Conservation (phyloP, 2,888 invertebrate genomes). For the Villa cingulata region DNA sequence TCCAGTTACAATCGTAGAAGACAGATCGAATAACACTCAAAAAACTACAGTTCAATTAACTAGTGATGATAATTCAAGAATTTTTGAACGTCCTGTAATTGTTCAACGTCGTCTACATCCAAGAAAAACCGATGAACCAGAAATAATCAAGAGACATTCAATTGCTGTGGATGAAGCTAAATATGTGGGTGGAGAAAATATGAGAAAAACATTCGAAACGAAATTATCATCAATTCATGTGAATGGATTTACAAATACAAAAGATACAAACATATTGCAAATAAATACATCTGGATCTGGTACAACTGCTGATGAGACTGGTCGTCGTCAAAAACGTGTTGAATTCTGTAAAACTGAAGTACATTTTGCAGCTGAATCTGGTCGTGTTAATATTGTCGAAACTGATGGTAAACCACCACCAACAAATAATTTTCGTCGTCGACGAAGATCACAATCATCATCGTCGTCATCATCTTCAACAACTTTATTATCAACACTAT, state of each 20-base stretch:
- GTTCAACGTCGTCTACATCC: constrained; percentile 16
- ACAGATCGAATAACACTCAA: constrained; percentile 22
- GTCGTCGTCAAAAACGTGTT: constrained; percentile 52
- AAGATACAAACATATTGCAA: constrained; percentile 10
- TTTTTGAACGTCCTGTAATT: constrained; percentile 6
- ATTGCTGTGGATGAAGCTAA: constrained; percentile 45
- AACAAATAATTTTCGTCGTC: constrained; percentile 61
- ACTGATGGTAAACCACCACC: constrained; percentile 80
- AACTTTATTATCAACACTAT: too few relatives aligned
- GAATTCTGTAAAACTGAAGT: constrained; percentile 82
- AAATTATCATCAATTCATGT: constrained; percentile 24
- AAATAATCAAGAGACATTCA: constrained; percentile 39
- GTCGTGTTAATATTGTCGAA: constrained; percentile 73
- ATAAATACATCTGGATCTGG: not conserved
- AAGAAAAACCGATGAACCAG: constrained; percentile 11
- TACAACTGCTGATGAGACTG: constrained; percentile 31
- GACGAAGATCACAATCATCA: constrained; percentile 42
- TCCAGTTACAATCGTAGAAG: constrained; percentile 10
- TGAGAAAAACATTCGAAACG: constrained; percentile 20
- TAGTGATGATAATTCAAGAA: constrained; percentile 1
- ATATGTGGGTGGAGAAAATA: constrained; percentile 34
- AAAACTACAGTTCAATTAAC: constrained; percentile 11
- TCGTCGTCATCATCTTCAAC: constrained; percentile 13
- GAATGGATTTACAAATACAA: constrained; percentile 24
- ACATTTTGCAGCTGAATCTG: constrained; percentile 75